phyloP scores from a whole-genome alignment of 2,797 vertebrate species.

The Myotis vivesi region DNA sequence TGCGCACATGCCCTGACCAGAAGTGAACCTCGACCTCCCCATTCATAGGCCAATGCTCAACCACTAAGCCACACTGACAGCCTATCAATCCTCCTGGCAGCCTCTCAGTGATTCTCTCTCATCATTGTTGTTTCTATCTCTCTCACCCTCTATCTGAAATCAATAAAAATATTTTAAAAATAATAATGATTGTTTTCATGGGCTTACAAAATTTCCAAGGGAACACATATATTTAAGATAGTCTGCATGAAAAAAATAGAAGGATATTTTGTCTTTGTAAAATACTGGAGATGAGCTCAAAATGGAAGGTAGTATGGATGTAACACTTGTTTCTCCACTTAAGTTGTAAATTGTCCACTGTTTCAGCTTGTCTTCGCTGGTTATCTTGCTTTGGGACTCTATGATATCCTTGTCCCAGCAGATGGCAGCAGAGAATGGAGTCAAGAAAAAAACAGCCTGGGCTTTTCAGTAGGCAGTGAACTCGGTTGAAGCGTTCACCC shows the following conservation, averaged over 20 bases:
- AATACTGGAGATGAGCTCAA: neutral
- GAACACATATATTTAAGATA: neutral
- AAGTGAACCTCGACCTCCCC: too few species aligned
- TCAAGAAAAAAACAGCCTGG: neutral
- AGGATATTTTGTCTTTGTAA: neutral
- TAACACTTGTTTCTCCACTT: neutral
- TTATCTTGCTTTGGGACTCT: neutral
- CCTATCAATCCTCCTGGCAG: too few species aligned
- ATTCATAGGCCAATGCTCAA: too few species aligned
- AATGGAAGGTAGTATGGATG: neutral
- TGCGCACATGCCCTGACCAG: too few species aligned
- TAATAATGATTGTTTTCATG: neutral
- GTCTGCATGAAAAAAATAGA: neutral
- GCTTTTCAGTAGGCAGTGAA: neutral
- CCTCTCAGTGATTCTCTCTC: too few species aligned
- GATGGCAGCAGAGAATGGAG: conserved; percentile 73
- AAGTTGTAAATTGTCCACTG: neutral
- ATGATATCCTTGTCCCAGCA: conserved; percentile 41
- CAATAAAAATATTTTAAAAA: too few species aligned
- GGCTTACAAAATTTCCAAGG: neutral
- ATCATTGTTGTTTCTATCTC: too few species aligned
- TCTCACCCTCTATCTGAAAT: too few species aligned
- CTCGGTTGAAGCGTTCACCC: neutral
- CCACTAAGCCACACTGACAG: too few species aligned
- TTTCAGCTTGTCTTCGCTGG: neutral